Percentiles rank a stretch among this genome's conserved stretches.
phyloP scores from a whole-genome alignment of 2,797 vertebrate species.

The Buceros bicornis region DNA sequence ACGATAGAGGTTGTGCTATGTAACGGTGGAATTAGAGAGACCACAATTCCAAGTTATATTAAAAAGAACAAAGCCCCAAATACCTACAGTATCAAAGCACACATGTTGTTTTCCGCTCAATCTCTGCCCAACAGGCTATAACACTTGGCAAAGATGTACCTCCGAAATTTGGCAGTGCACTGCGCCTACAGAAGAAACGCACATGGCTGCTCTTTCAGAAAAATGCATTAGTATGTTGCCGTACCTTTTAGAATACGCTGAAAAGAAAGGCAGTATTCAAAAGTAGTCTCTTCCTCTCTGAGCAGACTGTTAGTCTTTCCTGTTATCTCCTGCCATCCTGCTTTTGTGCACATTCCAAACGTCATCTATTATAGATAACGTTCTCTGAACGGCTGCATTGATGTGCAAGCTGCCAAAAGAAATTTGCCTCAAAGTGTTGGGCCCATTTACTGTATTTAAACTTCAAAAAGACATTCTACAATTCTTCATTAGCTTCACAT shows the following conservation, averaged over 20 bases:
- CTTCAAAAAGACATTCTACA: background rate
- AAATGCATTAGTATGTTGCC: background rate
- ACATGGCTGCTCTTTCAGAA: background rate
- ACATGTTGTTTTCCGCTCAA: background rate
- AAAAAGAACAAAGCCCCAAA: background rate
- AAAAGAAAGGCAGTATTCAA: background rate
- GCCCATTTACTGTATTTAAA: background rate
- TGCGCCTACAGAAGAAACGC: background rate
- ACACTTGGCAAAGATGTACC: background rate
- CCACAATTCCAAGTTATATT: background rate
- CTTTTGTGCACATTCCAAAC: background rate
- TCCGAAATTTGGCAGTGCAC: background rate
- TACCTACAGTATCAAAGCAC: background rate
- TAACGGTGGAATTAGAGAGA: background rate
- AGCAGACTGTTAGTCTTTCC: background rate
- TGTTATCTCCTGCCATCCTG: background rate
- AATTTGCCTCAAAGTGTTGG: background rate
- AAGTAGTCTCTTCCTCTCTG: background rate
- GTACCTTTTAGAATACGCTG: background rate
- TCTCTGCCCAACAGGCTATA: background rate
- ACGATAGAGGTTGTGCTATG: accelerated
- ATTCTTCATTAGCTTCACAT: background rate
- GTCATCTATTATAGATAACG: background rate
- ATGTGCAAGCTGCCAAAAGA: background rate
- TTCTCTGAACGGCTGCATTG: background rate